Percentiles rank a stretch among this genome's conserved stretches.
These are phyloP conservation scores for Halcyon smyrnensis DNA, from an alignment of 2,797 vertebrate species.

Conservation along the genomic window DNA sequence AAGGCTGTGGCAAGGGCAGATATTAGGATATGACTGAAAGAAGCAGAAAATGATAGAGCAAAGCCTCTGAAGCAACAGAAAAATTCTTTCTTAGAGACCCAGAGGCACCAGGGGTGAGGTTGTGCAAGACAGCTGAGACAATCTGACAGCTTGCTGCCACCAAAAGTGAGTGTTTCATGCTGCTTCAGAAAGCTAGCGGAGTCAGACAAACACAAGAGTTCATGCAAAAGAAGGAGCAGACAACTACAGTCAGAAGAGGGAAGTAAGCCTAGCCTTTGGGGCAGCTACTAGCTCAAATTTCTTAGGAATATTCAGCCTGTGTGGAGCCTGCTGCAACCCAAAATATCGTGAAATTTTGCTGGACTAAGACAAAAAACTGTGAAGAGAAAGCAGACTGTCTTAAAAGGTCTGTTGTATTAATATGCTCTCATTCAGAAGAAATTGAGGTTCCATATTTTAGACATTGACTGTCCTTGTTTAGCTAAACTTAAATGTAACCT, in stretches of 20 bases:
- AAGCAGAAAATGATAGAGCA: neutral
- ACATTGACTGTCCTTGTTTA: neutral
- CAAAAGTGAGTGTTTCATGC: neutral
- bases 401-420: neutral
- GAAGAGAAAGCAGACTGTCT: neutral
- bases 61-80: slow-evolving; percentile 11
- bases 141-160: slow-evolving; percentile 7
- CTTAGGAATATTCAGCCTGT: neutral
- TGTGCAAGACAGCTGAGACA: slow-evolving; percentile 37
- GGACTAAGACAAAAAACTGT: neutral
- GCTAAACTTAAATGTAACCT: neutral
- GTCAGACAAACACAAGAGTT: neutral
- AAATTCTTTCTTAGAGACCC: slow-evolving; percentile 15
- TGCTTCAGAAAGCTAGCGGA: neutral
- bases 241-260: neutral
- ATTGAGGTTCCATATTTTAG: neutral
- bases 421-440: neutral
- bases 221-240: neutral
- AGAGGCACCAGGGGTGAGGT: neutral
- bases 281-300: slow-evolving; percentile 15
- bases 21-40: neutral
- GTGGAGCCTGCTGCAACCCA: slow-evolving; percentile 19
- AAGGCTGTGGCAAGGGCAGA: neutral
- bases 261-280: slow-evolving; percentile 43
- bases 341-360: neutral